Conservation (phyloP, 2,113 vertebrate species). For the Otis tarda region DNA sequence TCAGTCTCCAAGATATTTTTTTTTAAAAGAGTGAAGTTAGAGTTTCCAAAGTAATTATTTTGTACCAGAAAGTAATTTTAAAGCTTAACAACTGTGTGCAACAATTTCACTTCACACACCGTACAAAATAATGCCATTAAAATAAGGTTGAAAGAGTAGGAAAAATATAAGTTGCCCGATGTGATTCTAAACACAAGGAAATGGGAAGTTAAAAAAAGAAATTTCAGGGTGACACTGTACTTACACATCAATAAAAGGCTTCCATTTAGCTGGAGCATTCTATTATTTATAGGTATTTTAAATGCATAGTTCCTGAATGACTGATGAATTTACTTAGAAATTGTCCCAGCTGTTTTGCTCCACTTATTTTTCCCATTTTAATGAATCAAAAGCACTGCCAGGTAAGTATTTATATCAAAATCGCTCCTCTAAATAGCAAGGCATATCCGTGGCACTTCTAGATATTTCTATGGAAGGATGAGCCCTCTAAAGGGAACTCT, state of each 20-base stretch:
- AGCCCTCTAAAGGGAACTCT: slow-evolving; percentile 69
- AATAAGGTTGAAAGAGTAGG: not conserved
- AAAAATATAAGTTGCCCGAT: not conserved
- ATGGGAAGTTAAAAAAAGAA: not conserved
- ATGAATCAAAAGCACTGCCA: slow-evolving; percentile 40
- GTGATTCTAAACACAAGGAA: slow-evolving; percentile 1
- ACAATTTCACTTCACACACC: not conserved
- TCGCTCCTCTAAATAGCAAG: slow-evolving; percentile 23
- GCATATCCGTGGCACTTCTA: slow-evolving; percentile 11
- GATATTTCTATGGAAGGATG: not conserved
- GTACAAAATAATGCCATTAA: not conserved
- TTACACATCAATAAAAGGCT: slow-evolving; percentile 52
- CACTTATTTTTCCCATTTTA: slow-evolving; percentile 57
- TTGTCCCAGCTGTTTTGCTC: slow-evolving; percentile 52
- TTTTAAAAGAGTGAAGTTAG: not conserved
- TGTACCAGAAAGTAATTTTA: slow-evolving; percentile 20
- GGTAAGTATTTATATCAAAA: slow-evolving; percentile 46
- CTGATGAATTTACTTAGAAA: slow-evolving; percentile 67
- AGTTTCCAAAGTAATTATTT: slow-evolving; percentile 41
- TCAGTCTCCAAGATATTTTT: not conserved
- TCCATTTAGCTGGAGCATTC: slow-evolving; percentile 37
- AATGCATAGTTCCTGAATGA: slow-evolving; percentile 60
- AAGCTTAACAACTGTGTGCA: slow-evolving; percentile 1
- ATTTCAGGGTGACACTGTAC: slow-evolving; percentile 61
- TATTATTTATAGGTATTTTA: slow-evolving; percentile 67